Evolutionary conservation across 2,797 vertebrate species (phyloP).

Genomic region (Sebastes itinus): DNA sequence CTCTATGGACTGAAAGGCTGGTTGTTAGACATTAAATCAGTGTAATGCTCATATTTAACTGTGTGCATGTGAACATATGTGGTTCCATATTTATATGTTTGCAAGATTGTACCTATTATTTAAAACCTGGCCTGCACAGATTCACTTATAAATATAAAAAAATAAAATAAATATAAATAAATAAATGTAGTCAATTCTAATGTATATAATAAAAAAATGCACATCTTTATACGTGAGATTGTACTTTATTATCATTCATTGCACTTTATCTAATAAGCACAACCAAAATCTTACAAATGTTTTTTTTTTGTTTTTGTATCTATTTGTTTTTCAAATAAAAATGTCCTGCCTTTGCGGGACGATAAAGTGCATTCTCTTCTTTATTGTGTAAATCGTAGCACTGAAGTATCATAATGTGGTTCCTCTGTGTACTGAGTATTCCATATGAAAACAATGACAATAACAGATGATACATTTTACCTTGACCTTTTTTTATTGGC

Average conservation of each 20-base stretch:
- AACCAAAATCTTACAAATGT: not conserved
- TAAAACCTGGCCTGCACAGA: not conserved
- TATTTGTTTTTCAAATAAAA: not conserved
- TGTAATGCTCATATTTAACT: conserved; percentile 9
- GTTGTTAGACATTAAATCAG: conserved; percentile 32
- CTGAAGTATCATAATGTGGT: not conserved
- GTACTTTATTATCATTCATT: no score
- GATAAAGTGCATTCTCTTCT: not conserved
- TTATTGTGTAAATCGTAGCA: not conserved
- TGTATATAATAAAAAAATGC: no score
- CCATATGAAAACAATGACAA: not conserved
- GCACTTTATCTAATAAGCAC: not conserved
- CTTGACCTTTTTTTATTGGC: not conserved
- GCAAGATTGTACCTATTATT: not conserved
- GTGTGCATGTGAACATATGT: not conserved
- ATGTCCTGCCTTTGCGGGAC: not conserved
- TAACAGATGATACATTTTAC: not conserved
- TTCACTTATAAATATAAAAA: not conserved
- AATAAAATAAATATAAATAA: no score
- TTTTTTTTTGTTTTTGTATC: not conserved
- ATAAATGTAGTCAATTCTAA: no score
- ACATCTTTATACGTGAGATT: no score
- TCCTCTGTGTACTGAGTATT: not conserved
- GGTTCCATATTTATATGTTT: not conserved
- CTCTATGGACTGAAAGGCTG: not conserved